Evolutionary conservation across 1,140 invertebrate species (phyloP), one percentile per base, ranked within the genome.

Genomic region (Chelonus insularis): DNA sequence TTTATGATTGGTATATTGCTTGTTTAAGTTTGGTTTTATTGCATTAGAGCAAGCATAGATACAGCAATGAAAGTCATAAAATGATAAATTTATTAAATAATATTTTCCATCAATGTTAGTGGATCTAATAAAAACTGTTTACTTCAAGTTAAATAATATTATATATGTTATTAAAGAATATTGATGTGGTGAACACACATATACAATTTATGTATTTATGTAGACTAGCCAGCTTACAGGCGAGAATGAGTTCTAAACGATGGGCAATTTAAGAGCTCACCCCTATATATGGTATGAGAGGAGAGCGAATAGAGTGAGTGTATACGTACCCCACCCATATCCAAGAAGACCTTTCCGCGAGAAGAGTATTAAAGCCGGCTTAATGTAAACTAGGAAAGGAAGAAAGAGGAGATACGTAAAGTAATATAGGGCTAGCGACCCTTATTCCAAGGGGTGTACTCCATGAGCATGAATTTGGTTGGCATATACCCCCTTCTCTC

Each of bases 211-310:
- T 72, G 71, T 75, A 72, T 73, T 60, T 74, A 70, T 75, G 68
- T 70, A 66, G 20, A 48, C 23, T 20, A 25, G 23, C 14, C 23
- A 29, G 50, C 25, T 72, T 68, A 68, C 68, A 66, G 55, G 67
- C 70, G 72, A 79, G 77, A 75, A 78, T 72, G 74, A 78, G 76
- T 74, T 78, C 71, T 78, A 80, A 80, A 78, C 72, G 76, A 75
- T 68, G 72, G 75, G 75, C 76, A 79, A 80, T 79, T 79, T 76
- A 23, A 51, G 71, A 74, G 72, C 67, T 64, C 62, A 14, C 41
- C 16, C 41, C 41, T 45, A 45, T 16, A 9, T 14, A 14, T 29
- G n/a, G n/a, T n/a, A n/a, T 12, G 18, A 7, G 14, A 12, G 6
- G 12, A 45, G 5, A 18, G 18, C 23, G 45, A 11, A n/a, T 23